Evolutionary conservation across 2,888 invertebrate species (phyloP).

Genomic region (Oeneis ivallda): DNA sequence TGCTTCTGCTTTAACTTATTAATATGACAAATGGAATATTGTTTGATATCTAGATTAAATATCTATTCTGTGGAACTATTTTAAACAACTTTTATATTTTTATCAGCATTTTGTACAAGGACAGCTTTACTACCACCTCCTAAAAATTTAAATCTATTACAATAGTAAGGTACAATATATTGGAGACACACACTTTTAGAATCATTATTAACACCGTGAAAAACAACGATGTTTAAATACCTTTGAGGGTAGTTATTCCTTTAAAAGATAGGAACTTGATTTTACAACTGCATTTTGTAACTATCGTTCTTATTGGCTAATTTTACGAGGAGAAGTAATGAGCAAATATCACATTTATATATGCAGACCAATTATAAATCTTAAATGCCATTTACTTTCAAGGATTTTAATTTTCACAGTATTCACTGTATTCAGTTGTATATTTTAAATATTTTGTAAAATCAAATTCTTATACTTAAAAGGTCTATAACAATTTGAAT

Average conservation of each 20-base stretch:
- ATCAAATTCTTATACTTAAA: slow-evolving; percentile 27
- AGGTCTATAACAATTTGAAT: slow-evolving; percentile 6
- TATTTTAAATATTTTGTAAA: slow-evolving; percentile 15
- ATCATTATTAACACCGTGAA: slow-evolving; percentile 32
- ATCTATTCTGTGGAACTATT: slow-evolving; percentile 77
- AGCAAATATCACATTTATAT: too few species aligned
- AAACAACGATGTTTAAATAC: slow-evolving; percentile 3
- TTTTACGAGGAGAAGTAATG: too few species aligned
- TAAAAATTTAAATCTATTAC: slow-evolving; percentile 53
- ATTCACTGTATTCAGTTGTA: neutral
- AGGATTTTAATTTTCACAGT: too few species aligned
- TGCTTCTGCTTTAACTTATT: slow-evolving; percentile 79
- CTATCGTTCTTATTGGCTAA: neutral
- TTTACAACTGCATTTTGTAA: slow-evolving; percentile 18
- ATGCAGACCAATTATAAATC: too few species aligned
- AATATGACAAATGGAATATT: slow-evolving; percentile 82
- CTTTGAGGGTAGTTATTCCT: slow-evolving; percentile 29
- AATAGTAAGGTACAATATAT: slow-evolving; percentile 59
- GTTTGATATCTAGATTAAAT: slow-evolving; percentile 79
- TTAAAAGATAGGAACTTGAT: slow-evolving; percentile 25
- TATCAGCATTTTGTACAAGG: slow-evolving; percentile 73
- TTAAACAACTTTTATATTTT: slow-evolving; percentile 82
- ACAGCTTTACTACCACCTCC: slow-evolving; percentile 61
- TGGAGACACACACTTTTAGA: slow-evolving; percentile 44
- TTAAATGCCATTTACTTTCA: too few species aligned